Base-by-base conservation (phyloP, 2,888 invertebrate genomes). In the Trisateles emortualis region DNA sequence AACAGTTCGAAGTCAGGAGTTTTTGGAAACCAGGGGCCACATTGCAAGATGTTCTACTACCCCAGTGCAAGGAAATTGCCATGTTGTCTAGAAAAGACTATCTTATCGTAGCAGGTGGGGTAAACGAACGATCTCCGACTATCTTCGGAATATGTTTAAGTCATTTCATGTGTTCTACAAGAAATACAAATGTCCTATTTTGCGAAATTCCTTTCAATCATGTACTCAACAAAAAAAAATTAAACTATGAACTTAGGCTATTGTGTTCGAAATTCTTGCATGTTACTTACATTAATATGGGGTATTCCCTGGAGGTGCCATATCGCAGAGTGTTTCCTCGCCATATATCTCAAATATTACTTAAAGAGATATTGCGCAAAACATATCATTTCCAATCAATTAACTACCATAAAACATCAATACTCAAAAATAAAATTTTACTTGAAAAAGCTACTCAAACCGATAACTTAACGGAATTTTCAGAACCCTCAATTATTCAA, bases 151-250 rank as follows among this genome's bases (percentile, higher is more conserved):
- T 22, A 19, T 22, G 39, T 11, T 1, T 39, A 0, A 22, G 39
- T 39, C 17, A 39, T 19, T 39, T 39, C n/a, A 10, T 39, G n/a
- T 24, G 26, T 24, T 6, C 11, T 6, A 40, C 40, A 1, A 40
- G 40, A 24, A 40, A 40, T 26, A 40, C 40, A 2, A 40, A 40
- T 40, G 26, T 40, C 0, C 1, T 40, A 3, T 11, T 40, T 13
- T 40, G 24, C 26, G 40, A 24, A 26, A 40, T 35, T 13, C 38
- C 38, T 38, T 19, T 13, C 5, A 38, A 38, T 19, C 17, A n/a
- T 1, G 16, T 5, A 10, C n/a, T 38, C 2, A 38, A 13, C 2
- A 19, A 38, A 38, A 10, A 10, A n/a, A 38, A 19, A n/a, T 3
- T 38, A 5, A 38, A 38, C 8, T 38, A 19, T 19, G 38, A 38